Evolutionary conservation across 2,797 vertebrate genomes (phyloP).

Genomic region (Capromys pilorides): DNA sequence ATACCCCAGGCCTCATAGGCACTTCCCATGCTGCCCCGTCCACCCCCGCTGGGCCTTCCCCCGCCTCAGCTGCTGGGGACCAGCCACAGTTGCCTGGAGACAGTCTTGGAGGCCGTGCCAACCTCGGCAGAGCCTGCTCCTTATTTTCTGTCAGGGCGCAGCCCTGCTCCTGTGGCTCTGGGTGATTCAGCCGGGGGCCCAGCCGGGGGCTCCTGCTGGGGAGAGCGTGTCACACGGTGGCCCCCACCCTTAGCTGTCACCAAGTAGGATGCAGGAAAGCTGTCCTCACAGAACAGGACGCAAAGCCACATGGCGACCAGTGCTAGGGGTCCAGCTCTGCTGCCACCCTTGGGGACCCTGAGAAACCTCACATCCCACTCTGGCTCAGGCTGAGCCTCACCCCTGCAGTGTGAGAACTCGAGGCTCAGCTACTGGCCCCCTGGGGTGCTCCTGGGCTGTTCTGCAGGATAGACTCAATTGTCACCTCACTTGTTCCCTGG

Average conservation of each 20-base stretch:
- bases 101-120: not conserved
- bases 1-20: no score
- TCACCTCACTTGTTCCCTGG: not conserved
- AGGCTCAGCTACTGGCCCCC: not conserved
- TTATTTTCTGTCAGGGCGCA: not conserved
- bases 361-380: not conserved
- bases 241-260: not conserved
- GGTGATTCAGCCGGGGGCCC: not conserved
- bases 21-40: not conserved
- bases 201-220: not conserved
- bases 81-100: not conserved
- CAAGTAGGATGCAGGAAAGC: not conserved
- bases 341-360: not conserved
- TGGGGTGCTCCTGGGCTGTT: not conserved
- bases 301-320: not conserved
- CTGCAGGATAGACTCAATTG: not conserved
- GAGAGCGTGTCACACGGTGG: accelerated
- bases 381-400: not conserved
- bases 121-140: not conserved
- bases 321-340: not conserved
- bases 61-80: not conserved
- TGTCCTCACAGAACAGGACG: accelerated
- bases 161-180: not conserved
- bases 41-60: not conserved
- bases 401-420: not conserved